Base-by-base conservation (phyloP, 1,140 invertebrate genomes). In the Chlorops oryzae region DNA sequence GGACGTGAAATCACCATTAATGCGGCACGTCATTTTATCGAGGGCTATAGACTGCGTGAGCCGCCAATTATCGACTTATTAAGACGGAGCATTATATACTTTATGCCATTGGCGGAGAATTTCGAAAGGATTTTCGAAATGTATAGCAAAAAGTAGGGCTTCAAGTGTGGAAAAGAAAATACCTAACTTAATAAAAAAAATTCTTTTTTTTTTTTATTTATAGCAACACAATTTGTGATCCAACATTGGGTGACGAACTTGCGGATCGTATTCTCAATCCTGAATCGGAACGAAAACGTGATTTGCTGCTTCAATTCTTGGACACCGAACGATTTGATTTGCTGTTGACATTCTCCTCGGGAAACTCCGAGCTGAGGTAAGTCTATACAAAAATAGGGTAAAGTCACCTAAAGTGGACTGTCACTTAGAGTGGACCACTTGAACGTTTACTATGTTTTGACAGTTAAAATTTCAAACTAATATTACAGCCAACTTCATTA, bases 1-100 rank as follows among this genome's bases (percentile, higher is more conserved):
- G 91, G 90, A 1, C 79, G 89, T 50, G 92, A 96, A 73, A 77
- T 96, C 24, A 68, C 88, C 0, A 62, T 94, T 1, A 83, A 92
- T 66, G 77, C 96, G 39, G 83, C 86, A 0, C 78, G 88, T 0
- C 92, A 96, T 75, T 74, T 96, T 13, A 63, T 85, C 9, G 80
- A 75, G 44, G 90, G 86, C 2, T 82, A 84, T 66, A 69, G 75
- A 32, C 74, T 83, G 22, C 79, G 80, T 9, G 80, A 92, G 62
- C 78, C 80, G 0, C 65, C 77, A 2, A 80, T 86, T 21, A 68
- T 75, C 2, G 73, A 74, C 3, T 67, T 95, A 27, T 63, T 96
- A 1, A 69, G 84, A 35, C 83, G 83, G 44, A 74, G 81, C 5
- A 84, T 92, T 20, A 65, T 96, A 24, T 86, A 92, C 63, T 81